phyloP scores from a whole-genome alignment of 2,113 vertebrate genomes.

The Malurus cyaneus region DNA sequence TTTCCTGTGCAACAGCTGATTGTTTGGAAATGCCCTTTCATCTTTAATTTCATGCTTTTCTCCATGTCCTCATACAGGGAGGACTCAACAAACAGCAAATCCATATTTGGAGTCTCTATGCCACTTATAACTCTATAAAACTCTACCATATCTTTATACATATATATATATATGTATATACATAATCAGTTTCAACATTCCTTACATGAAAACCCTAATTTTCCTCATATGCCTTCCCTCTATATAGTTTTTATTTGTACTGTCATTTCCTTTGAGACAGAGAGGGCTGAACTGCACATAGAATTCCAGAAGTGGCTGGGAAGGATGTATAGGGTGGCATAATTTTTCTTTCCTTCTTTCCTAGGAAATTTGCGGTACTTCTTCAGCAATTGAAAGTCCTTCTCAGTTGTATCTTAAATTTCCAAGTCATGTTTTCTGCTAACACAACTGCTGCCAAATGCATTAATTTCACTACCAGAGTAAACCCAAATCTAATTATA shows the following conservation, averaged over 20 bases:
- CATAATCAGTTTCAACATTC: neutral
- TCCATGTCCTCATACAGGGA: neutral
- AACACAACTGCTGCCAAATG: neutral
- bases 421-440: neutral
- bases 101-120: neutral
- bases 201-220: neutral
- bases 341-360: neutral
- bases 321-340: neutral
- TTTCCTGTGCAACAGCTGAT: neutral
- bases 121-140: neutral
- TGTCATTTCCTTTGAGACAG: neutral
- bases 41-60: neutral
- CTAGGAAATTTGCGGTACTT: neutral
- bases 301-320: neutral
- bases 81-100: neutral
- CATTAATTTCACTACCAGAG: neutral
- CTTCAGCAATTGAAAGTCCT: neutral
- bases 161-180: no score
- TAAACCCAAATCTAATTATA: neutral
- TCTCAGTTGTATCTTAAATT: neutral
- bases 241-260: neutral
- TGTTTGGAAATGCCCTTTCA: neutral
- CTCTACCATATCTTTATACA: neutral
- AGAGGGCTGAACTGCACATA: neutral
- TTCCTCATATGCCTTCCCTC: neutral